Evolutionary conservation across 2,113 vertebrate genomes (phyloP).

Genomic region (Scortum barcoo): DNA sequence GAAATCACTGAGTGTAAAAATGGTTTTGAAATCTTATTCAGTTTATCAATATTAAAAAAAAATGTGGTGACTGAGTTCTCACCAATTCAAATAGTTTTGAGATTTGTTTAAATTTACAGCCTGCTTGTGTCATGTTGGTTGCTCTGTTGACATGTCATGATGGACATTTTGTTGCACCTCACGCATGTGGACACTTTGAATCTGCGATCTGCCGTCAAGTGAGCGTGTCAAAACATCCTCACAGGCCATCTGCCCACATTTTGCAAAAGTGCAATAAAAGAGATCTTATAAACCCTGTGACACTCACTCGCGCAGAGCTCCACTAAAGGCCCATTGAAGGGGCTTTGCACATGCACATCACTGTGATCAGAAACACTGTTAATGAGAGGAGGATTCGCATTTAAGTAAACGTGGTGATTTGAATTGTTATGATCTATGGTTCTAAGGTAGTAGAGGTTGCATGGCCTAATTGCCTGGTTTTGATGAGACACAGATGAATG

Average conservation of each 20-base stretch:
- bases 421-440: background rate
- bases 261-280: conserved; percentile 41
- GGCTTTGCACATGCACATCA: conserved; percentile 8
- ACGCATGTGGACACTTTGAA: conserved; percentile 23
- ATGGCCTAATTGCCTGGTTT: background rate
- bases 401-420: background rate
- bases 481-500: conserved; percentile 2
- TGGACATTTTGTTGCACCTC: background rate
- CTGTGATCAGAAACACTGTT: background rate
- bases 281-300: background rate
- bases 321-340: background rate
- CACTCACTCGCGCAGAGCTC: background rate
- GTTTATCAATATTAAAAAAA: background rate
- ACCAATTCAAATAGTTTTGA: background rate
- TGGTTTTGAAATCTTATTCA: background rate
- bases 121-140: background rate
- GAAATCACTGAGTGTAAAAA: background rate
- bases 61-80: background rate
- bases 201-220: conserved; percentile 14
- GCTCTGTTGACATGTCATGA: background rate
- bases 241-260: conserved; percentile 37
- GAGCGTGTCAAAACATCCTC: conserved; percentile 31
- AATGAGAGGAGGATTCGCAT: background rate
- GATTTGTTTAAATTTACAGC: background rate
- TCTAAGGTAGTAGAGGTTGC: background rate